Percentiles rank a stretch among this genome's conserved stretches.
phyloP scores from a whole-genome alignment of 2,888 invertebrate species.

The Heteromyza rotundicornis region DNA sequence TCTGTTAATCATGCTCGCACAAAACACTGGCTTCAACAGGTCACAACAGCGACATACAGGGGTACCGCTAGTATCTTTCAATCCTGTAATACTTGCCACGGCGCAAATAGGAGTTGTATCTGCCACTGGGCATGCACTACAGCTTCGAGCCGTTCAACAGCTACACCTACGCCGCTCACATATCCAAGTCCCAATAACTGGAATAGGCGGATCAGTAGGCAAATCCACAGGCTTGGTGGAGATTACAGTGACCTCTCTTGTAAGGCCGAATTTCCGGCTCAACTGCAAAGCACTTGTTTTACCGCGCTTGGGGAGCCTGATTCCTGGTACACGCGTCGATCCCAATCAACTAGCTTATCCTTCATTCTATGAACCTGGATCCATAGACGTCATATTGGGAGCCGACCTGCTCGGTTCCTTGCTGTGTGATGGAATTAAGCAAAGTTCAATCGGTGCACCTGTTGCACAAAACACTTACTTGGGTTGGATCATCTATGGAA shows the following conservation, averaged over 20 bases:
- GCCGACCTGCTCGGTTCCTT: constrained; percentile 21
- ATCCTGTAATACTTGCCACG: constrained; percentile 19
- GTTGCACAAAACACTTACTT: too few species aligned
- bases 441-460: too few species aligned
- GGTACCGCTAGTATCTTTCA: not conserved
- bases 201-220: constrained; percentile 20
- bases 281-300: constrained; percentile 22
- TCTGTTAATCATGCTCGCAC: constrained; percentile 6
- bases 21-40: not conserved
- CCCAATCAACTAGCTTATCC: constrained; percentile 17
- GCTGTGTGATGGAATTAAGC: too few species aligned
- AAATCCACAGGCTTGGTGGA: constrained; percentile 23
- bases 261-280: constrained; percentile 22
- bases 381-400: constrained; percentile 27
- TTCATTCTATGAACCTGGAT: constrained; percentile 19
- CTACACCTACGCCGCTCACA: constrained; percentile 20
- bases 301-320: constrained; percentile 20
- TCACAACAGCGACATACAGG: not conserved
- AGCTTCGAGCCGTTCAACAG: constrained; percentile 27
- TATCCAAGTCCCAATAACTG: constrained; percentile 16
- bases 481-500: too few species aligned
- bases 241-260: constrained; percentile 21
- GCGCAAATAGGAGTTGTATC: constrained; percentile 20
- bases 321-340: constrained; percentile 14
- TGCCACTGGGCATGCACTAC: constrained; percentile 24